Conservation (phyloP, 53 echinoderm and acorn worm genomes). For the Astropecten irregularis region DNA sequence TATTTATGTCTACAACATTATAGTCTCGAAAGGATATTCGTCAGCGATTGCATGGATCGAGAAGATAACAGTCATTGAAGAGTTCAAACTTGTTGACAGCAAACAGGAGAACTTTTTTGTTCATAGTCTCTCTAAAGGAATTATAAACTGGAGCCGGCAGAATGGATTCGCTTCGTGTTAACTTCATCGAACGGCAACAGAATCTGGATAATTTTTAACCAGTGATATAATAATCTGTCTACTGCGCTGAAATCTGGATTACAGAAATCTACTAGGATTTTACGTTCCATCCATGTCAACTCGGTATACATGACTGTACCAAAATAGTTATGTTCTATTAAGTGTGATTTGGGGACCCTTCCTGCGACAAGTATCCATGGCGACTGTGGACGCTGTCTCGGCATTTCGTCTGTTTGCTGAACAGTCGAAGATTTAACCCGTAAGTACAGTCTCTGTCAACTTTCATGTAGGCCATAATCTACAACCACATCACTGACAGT, state of each 20-base stretch:
- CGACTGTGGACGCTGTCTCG: neutral
- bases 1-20: no score
- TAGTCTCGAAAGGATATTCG: no score
- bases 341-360: neutral
- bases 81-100: neutral
- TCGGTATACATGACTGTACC: neutral
- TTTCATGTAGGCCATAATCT: no score
- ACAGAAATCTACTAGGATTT: neutral
- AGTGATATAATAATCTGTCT: neutral
- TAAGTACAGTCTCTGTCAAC: no score
- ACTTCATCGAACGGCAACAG: no score
- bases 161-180: no score
- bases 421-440: neutral
- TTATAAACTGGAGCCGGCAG: neutral
- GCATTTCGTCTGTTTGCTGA: neutral
- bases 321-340: neutral
- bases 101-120: neutral
- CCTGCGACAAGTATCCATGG: conserved; percentile 1
- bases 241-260: neutral
- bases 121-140: neutral
- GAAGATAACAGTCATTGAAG: neutral
- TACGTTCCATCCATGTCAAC: neutral
- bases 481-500: neutral
- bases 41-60: neutral
- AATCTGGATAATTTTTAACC: no score